Evolutionary conservation across 2,113 vertebrate species (phyloP).

Genomic region (Aplodontia rufa): DNA sequence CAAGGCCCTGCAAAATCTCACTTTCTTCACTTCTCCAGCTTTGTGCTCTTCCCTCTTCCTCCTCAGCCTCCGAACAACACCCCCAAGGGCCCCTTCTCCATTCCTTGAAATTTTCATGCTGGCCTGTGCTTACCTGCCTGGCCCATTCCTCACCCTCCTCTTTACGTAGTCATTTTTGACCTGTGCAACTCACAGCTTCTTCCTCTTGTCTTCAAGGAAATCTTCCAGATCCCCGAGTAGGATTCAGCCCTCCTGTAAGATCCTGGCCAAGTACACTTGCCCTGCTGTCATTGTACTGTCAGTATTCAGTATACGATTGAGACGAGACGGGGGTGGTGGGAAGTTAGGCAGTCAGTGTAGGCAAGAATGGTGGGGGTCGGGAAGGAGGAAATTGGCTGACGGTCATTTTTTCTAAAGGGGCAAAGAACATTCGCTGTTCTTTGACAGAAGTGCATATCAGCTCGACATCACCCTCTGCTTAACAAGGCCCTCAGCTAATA

Average conservation of each 20-base stretch:
- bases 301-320: no score
- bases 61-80: background rate
- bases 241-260: background rate
- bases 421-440: no score
- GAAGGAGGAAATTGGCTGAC: no score
- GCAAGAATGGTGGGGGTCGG: no score
- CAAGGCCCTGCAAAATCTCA: background rate
- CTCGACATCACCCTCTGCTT: no score
- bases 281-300: background rate
- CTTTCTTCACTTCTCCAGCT: background rate
- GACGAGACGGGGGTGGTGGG: no score
- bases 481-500: no score
- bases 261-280: background rate
- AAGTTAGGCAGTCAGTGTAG: no score
- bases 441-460: no score
- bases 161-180: background rate
- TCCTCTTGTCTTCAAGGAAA: background rate
- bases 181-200: background rate
- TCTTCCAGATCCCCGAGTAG: background rate
- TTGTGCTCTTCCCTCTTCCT: background rate
- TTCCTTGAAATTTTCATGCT: background rate
- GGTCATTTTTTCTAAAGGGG: no score
- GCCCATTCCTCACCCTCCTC: background rate
- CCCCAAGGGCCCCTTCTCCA: background rate
- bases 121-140: background rate